Evolutionary conservation across 2,113 vertebrate species (phyloP).

Genomic region (Rhynchomys soricoides): DNA sequence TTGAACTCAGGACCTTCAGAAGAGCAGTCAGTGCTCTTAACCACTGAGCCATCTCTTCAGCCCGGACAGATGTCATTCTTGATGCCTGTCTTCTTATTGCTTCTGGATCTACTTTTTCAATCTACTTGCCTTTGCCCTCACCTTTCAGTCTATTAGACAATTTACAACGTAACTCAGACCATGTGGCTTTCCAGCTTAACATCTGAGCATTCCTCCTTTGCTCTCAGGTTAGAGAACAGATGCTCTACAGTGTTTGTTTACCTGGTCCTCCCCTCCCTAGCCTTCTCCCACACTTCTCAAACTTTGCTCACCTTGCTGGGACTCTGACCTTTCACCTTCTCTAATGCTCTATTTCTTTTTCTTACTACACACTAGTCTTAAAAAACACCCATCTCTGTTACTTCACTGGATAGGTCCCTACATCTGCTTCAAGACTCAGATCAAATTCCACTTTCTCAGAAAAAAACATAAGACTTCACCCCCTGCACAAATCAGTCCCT

Average conservation of each 20-base stretch:
- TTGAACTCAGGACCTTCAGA: no score
- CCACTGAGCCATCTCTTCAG: no score
- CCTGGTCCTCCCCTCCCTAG: not conserved
- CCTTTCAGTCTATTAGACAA: not conserved
- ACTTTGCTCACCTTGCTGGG: not conserved
- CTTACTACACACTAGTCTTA: not conserved
- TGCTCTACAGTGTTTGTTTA: not conserved
- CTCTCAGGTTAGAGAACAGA: constrained; percentile 24
- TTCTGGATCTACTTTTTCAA: not conserved
- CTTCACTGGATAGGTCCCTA: not conserved
- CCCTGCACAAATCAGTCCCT: not conserved
- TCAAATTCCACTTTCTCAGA: constrained; percentile 48
- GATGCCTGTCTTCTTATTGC: not conserved
- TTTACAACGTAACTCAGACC: not conserved
- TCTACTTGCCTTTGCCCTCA: not conserved
- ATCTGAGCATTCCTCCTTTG: not conserved
- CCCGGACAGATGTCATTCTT: not conserved
- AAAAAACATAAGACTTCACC: not conserved
- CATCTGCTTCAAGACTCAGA: not conserved
- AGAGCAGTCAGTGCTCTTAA: no score
- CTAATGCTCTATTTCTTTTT: not conserved
- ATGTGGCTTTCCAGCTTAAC: not conserved
- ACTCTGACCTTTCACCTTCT: constrained; percentile 27
- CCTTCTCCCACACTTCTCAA: not conserved
- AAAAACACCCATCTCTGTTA: not conserved